Conservation (phyloP, 1,140 invertebrate genomes). For the Pseudomyrmex concolor region DNA sequence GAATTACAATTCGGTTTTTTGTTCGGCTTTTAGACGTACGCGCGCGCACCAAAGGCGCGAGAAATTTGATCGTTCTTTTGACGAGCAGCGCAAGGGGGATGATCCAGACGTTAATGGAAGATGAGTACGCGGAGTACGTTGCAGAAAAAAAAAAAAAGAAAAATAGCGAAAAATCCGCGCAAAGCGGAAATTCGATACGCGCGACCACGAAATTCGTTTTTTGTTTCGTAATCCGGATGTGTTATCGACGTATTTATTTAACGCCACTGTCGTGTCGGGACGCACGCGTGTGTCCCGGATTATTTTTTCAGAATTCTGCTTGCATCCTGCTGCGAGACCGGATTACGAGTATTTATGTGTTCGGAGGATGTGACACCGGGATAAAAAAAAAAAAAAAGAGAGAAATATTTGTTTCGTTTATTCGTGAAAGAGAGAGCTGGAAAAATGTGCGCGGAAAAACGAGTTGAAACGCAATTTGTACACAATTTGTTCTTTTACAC, state of each 20-base stretch:
- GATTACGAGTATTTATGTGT: constrained; percentile 63
- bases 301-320: constrained; percentile 56
- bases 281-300: constrained; percentile 26
- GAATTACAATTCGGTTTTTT: no score
- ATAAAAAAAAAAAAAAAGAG: no score
- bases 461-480: no score
- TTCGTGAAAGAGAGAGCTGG: not conserved
- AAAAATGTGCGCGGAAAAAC: not conserved
- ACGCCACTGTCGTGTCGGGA: not conserved
- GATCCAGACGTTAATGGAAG: not conserved
- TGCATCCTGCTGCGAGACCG: not conserved
- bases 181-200: constrained; percentile 47
- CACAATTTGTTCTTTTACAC: constrained; percentile 7
- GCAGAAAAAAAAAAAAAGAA: not conserved
- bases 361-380: constrained; percentile 3
- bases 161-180: constrained; percentile 45
- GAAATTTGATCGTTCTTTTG: constrained; percentile 28
- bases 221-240: constrained; percentile 32
- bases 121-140: not conserved
- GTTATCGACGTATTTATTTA: constrained; percentile 60
- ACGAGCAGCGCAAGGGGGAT: not conserved
- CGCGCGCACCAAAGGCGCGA: no score
- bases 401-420: constrained; percentile 48
- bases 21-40: no score
- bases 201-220: constrained; percentile 39